Percentiles rank a stretch among this genome's conserved stretches.
Conservation (phyloP, 2,888 invertebrate species). For the Scaptomyza caliginosa region DNA sequence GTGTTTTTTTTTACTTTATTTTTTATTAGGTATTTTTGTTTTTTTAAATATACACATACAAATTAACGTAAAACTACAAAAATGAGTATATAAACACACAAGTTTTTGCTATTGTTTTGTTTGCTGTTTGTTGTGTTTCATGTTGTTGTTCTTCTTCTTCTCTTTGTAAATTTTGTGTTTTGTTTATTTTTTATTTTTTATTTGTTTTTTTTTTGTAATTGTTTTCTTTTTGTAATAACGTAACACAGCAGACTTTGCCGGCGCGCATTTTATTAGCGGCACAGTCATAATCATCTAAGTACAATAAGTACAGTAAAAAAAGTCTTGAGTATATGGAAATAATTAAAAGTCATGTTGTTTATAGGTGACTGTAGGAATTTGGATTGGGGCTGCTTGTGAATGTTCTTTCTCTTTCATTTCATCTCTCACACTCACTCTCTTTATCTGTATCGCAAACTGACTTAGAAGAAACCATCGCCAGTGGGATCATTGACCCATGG, state of each 20-base stretch:
- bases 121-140: constrained; percentile 48
- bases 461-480: constrained; percentile 90
- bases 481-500: constrained; percentile 97
- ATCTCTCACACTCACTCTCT: constrained; percentile 45
- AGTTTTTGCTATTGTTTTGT: constrained; percentile 49
- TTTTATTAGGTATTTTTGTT: constrained; percentile 73
- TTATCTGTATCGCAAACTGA: constrained; percentile 72
- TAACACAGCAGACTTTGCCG: constrained; percentile 83
- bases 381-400: constrained; percentile 52
- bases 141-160: constrained; percentile 41
- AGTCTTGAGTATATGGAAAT: constrained; percentile 61
- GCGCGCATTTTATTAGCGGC: constrained; percentile 41
- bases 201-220: constrained; percentile 49
- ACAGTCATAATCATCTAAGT: constrained; percentile 54
- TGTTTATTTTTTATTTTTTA: constrained; percentile 30
- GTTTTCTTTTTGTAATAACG: constrained; percentile 80
- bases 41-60: constrained; percentile 81
- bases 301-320: constrained; percentile 38
- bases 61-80: constrained; percentile 81
- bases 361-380: constrained; percentile 52
- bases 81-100: constrained; percentile 61
- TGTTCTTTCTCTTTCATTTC: constrained; percentile 23
- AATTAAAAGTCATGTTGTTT: constrained; percentile 37
- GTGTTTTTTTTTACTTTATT: constrained; percentile 49
- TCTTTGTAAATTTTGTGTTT: constrained; percentile 41